Conservation (phyloP, 2,113 vertebrate species). For the Nesoenas mayeri region DNA sequence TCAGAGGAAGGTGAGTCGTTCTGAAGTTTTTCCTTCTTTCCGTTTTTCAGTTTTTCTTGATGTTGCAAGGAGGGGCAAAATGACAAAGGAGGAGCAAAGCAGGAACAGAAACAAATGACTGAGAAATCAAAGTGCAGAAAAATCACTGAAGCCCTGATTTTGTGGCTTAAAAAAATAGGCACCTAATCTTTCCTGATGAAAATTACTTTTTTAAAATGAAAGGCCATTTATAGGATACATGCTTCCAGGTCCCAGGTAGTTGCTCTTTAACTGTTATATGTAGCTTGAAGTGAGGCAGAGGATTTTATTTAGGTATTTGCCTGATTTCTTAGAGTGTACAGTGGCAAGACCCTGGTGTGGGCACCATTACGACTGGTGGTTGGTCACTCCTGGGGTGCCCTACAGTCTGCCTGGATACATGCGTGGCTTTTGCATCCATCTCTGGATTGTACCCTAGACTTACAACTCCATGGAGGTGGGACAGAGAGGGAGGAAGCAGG, state of each 20-base stretch:
- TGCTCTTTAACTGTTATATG: neutral
- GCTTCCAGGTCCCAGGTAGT: neutral
- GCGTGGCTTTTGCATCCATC: neutral
- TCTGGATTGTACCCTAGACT: neutral
- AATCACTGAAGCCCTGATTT: neutral
- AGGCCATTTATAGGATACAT: neutral
- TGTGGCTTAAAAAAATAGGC: neutral
- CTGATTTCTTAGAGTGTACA: neutral
- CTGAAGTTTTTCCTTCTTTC: neutral
- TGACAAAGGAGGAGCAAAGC: neutral
- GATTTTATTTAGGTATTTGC: neutral
- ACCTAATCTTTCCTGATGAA: neutral
- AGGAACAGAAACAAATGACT: neutral
- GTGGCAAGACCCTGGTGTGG: neutral
- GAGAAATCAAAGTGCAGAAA: neutral
- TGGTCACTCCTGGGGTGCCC: rapidly evolving
- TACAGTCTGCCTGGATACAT: rapidly evolving
- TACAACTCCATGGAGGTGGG: neutral
- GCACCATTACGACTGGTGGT: neutral
- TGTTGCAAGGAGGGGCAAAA: neutral
- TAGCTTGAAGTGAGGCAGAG: neutral
- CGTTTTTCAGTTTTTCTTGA: neutral
- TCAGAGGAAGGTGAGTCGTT: neutral
- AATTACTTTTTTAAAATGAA: neutral
- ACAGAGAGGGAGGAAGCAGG: neutral